Base-by-base conservation (phyloP, 2,888 invertebrate species). In the Rhagium mordax region DNA sequence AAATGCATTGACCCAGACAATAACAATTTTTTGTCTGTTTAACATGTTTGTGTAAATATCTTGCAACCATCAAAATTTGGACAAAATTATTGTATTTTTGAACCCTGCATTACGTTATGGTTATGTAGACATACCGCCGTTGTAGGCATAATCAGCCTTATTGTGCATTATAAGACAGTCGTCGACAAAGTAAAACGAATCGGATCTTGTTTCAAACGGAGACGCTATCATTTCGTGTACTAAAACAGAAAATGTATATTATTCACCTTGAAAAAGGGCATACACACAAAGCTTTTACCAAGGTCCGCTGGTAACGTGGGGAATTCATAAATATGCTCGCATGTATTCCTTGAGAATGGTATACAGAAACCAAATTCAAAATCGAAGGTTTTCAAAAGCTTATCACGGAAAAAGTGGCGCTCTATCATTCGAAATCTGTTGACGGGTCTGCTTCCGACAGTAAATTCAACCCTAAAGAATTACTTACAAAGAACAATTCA, bases 361-460 rank as follows among this genome's bases (percentile, higher is more conserved):
- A 99, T 98, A 88, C 99, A 99, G 88, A 98, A 99, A 59, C 99
- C 99, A 91, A 99, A 99, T 88, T 99, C 98, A 90, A 99, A 99
- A 88, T 99, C 99, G 89, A 99, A 99, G 8, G 97, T 98, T 89
- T 99, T 99, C 69, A 99, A 90, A 76, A 98, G 89, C 72, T 94
- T 94, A 83, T 99, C 97, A 72, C 96, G 90, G 89, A 98, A 99
- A 90, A 96, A 99, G 88, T 99, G 98, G 59, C 97, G 93, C 88
- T 99, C 98, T 82, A 99, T 98, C 99, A 99, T 99, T 69, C 99
- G 92, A 89, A 99, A 99, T 87, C 97, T 96, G 86, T 95, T 96
- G 1, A 99, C 96, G 27, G 98, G 95, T 81, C 94, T 93, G 76
- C 94, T 92, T 20, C 99, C 99, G 21, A 99, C 98, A 8, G 97